Evolutionary conservation across 92 coral and sea anemone genomes (phyloP).

Genomic region (Parazoanthus darwini): DNA sequence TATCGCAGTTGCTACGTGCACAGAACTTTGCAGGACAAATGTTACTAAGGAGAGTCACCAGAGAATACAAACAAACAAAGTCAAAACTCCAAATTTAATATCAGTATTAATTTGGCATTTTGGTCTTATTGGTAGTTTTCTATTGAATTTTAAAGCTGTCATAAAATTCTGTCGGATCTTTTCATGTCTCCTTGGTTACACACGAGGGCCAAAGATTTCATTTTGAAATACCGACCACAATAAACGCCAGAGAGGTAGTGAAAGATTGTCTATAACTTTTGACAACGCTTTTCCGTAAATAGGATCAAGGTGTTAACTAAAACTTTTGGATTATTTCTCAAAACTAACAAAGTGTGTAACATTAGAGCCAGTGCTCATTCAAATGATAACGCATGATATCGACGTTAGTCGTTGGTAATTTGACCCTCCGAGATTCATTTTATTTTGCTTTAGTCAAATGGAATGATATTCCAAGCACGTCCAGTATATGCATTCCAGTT

Average conservation of each 20-base stretch:
- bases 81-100: constrained; percentile 28
- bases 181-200: constrained; percentile 32
- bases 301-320: background rate
- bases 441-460: background rate
- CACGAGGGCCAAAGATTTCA: background rate
- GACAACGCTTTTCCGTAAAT: background rate
- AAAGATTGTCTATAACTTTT: background rate
- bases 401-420: background rate
- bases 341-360: background rate
- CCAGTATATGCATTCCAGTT: constrained; percentile 27
- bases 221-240: background rate
- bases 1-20: background rate
- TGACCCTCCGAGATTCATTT: background rate
- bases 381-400: background rate
- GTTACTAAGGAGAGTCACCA: background rate
- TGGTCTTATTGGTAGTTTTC: constrained; percentile 3
- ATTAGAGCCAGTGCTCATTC: background rate
- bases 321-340: background rate
- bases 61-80: background rate
- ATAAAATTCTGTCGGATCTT: constrained; percentile 39
- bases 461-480: constrained; percentile 9
- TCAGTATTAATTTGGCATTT: constrained; percentile 16
- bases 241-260: background rate
- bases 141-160: constrained; percentile 14
- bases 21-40: background rate